Evolutionary conservation across 2,888 invertebrate genomes (phyloP), one percentile per base, ranked within the genome.

Genomic region (Erpobdella octoculata): DNA sequence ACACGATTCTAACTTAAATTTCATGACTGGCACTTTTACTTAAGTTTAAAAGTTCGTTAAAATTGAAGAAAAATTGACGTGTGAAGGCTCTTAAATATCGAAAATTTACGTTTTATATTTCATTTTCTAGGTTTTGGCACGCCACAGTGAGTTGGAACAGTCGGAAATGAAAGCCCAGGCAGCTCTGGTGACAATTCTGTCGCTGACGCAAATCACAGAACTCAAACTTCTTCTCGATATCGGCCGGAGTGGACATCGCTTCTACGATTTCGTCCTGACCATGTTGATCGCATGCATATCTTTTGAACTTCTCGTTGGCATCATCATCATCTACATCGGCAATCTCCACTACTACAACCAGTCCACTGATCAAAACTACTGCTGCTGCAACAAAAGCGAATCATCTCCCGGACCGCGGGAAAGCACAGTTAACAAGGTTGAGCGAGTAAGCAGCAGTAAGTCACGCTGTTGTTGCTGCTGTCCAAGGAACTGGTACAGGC

Each of bases 201-300:
- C 76, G 12, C 72, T 77, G 71, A 76, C 77, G 1, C 77, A 77
- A 69, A 77, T 77, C 72, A 77, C 77, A 0, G 77, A 77, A 69
- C 73, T 77, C 28, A 77, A 77, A 37, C 73, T 77, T 2, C 73
- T 77, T 9, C 71, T 77, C 12, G 77, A 77, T 71, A 76, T 77
- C 36, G 77, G 77, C 12, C 73, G 76, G 15, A 41, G 71, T 36
- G 76, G 76, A 21, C 76, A 77, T 68, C 74, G 75, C 65, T 77
- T 77, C 74, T 77, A 77, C 71, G 76, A 77, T 71, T 77, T 77
- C 70, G 77, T 77, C 21, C 73, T 77, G 25, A 76, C 76, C n/a
- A 66, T 77, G 58, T 73, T 77, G 38, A 72, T 77, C n/a, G 74
- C 76, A 35, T 77, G 74, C 41, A 76, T 77, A 53, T 74, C 76